Percentiles rank a stretch among this genome's conserved stretches.
Conservation (phyloP, 2,888 invertebrate species). For the Drosophila paucipuncta region DNA sequence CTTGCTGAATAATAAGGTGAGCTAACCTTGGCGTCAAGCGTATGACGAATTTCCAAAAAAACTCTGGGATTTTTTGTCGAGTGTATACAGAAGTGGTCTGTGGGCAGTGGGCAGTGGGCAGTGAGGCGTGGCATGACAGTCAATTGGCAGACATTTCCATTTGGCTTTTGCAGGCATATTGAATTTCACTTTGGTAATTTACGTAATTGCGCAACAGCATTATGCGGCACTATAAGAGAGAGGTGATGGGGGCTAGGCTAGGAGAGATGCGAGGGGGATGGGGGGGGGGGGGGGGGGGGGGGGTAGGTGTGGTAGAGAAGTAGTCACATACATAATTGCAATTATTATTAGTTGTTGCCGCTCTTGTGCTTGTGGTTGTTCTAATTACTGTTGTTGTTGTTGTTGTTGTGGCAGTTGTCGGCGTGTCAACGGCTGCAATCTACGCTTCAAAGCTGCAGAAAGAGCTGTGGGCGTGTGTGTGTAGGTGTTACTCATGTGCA, state of each 20-base stretch:
- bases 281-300: no score
- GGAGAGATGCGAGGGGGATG: background rate
- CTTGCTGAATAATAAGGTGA: background rate
- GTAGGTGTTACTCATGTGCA: background rate
- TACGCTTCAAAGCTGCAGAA: slow-evolving; percentile 20
- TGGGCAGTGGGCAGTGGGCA: background rate
- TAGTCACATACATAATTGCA: slow-evolving; percentile 56
- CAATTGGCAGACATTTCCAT: slow-evolving; percentile 43
- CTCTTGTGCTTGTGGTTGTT: slow-evolving; percentile 8
- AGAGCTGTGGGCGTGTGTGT: background rate
- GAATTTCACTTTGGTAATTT: slow-evolving; percentile 75
- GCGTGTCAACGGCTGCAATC: slow-evolving; percentile 35
- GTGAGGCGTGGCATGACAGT: slow-evolving; percentile 23
- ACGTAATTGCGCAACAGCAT: slow-evolving; percentile 70
- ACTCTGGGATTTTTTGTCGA: background rate
- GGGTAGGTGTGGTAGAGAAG: background rate
- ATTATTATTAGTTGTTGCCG: slow-evolving; percentile 54
- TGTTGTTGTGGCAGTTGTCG: slow-evolving; percentile 3
- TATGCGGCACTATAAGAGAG: slow-evolving; percentile 20
- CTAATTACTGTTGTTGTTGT: background rate
- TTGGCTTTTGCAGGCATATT: slow-evolving; percentile 63
- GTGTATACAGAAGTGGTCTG: background rate
- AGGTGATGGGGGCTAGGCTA: background rate
- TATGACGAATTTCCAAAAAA: background rate
- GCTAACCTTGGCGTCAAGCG: background rate